Conservation (phyloP, 2,888 invertebrate species). For the Priocnemis perturbator region DNA sequence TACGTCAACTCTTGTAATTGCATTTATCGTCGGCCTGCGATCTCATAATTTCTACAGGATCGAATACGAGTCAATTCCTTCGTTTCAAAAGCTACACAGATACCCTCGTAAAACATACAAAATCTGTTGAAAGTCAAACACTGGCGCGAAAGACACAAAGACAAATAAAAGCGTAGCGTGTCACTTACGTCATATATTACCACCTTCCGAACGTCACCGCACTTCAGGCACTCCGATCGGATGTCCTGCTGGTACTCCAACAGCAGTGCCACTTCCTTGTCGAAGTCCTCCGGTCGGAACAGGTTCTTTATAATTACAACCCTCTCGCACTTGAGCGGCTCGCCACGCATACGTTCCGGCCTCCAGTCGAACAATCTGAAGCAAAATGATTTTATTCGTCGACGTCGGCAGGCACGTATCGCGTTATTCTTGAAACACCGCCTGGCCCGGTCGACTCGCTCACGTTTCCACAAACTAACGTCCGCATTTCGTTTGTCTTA, state of each 20-base stretch:
- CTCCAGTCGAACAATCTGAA: slow-evolving; percentile 94
- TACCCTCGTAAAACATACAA: too few species aligned
- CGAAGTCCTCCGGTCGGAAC: slow-evolving; percentile 92
- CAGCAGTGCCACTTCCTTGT: slow-evolving; percentile 91
- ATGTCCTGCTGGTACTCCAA: slow-evolving; percentile 94
- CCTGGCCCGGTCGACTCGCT: too few species aligned
- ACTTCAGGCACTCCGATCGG: slow-evolving; percentile 91
- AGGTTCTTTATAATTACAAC: slow-evolving; percentile 95
- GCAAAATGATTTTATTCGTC: slow-evolving; percentile 23
- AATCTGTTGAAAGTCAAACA: too few species aligned
- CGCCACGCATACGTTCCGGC: slow-evolving; percentile 92
- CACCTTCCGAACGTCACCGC: slow-evolving; percentile 94
- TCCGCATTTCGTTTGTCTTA: too few species aligned
- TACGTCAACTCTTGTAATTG: too few species aligned
- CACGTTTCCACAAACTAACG: too few species aligned
- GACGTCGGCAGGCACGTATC: background rate
- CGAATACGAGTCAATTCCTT: too few species aligned
- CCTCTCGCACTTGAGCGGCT: slow-evolving; percentile 91
- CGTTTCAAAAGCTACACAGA: too few species aligned
- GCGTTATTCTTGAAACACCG: slow-evolving; percentile 9
- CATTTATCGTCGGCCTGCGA: too few species aligned
- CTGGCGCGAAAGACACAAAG: too few species aligned
- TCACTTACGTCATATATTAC: slow-evolving; percentile 90
- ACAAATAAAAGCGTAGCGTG: too few species aligned
- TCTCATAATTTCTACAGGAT: too few species aligned